Evolutionary conservation across 2,797 vertebrate species (phyloP), one percentile per base, ranked within the genome.

Genomic region (Phylloscopus collybita): DNA sequence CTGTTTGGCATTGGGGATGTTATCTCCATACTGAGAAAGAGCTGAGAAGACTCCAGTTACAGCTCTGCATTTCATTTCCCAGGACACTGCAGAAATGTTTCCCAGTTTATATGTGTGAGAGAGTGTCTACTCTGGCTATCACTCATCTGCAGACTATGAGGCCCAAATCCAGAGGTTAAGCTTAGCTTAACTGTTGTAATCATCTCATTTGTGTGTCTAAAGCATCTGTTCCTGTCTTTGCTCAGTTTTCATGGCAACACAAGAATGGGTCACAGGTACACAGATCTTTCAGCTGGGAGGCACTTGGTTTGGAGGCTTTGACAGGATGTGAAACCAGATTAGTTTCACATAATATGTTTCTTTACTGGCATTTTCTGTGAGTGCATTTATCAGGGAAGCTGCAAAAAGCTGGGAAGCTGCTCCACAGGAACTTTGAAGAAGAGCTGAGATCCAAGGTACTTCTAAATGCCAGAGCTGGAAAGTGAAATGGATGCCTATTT

Each of bases 91-190:
- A 86, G 73, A 76, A 88, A 26, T 32, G 32, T 66, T 92, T 90
- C 61, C 26, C 34, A 30, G 16, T 76, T 74, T 78, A 36, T 32
- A 8, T 17, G 18, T 56, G 20, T 86, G 49, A 76, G 72, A 78
- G 45, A 56, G 51, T n/a, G 65, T 80, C 73, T 86, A 2, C 40
- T 69, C 27, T 59, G 70, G 30, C 86, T 65, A 57, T 69, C 67
- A 22, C 53, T 87, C 54, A 78, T 73, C 75, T 85, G 69, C 64
- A 59, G 69, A 30, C 69, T 64, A 50, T 22, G 5, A 86, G 23
- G n/a, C 29, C 64, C 38, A 80, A 78, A 88, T 67, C 79, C 76
- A 86, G 83, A 83, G 59, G 80, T 80, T 92, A 91, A 95, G 34
- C 65, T 94, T 70, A 29, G 83, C 45, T 93, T 90, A 67, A 90